Conservation (phyloP, 2,113 vertebrate species). For the Semnornis frantzii region DNA sequence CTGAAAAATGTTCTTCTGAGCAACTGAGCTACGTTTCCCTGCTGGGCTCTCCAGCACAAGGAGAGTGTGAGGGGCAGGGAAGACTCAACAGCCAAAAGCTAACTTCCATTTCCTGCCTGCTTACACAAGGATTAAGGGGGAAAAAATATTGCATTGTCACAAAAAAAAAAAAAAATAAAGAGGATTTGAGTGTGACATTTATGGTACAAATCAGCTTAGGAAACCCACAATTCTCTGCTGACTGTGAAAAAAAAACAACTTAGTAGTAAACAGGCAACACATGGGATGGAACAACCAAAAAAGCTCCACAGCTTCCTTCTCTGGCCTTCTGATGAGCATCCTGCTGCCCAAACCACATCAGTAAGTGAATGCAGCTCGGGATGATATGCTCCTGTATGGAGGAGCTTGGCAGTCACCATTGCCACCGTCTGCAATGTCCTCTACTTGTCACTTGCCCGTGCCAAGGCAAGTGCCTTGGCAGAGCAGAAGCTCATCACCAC, state of each 20-base stretch:
- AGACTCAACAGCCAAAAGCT: not conserved
- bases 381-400: not conserved
- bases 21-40: not conserved
- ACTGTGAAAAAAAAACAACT: not conserved
- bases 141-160: not conserved
- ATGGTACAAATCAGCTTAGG: conserved; percentile 42
- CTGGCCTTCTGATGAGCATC: not conserved
- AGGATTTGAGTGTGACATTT: not conserved
- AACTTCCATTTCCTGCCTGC: not conserved
- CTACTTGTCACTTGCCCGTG: not conserved
- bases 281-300: not conserved
- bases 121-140: not conserved
- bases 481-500: conserved; percentile 52
- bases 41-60: not conserved
- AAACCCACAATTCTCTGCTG: not conserved
- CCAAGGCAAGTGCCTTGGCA: not conserved
- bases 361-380: not conserved
- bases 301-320: not conserved
- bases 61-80: not conserved
- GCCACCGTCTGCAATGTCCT: not conserved
- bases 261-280: not conserved
- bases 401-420: not conserved
- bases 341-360: not conserved
- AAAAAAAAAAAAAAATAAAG: conserved; percentile 45
- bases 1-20: not conserved